A percentile compares a stretch with the other conserved stretches of the same genome.
Evolutionary conservation across 2,113 vertebrate genomes (phyloP).

Genomic region (Thinocorus orbignyianus): DNA sequence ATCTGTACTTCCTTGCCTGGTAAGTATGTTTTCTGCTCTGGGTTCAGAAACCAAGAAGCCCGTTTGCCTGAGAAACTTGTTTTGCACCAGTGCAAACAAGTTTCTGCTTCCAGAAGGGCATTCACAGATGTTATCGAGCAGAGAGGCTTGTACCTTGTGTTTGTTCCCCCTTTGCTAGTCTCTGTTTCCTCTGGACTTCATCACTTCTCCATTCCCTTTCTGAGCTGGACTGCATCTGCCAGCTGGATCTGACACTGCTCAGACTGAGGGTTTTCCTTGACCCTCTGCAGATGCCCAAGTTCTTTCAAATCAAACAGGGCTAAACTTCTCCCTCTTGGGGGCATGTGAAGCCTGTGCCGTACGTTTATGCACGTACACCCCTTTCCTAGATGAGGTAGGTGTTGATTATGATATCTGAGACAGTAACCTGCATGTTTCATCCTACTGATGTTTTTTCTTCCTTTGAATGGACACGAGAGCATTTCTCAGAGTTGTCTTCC

Average conservation of each 20-base stretch:
- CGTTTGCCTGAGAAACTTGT: background rate
- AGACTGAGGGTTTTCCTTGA: background rate
- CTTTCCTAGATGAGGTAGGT: background rate
- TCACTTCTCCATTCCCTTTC: background rate
- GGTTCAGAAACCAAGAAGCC: background rate
- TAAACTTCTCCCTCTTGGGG: background rate
- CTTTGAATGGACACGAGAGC: background rate
- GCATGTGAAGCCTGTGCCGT: background rate
- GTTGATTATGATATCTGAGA: background rate
- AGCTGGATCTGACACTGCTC: background rate
- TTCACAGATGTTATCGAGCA: background rate
- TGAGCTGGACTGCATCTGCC: background rate
- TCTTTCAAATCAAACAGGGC: background rate
- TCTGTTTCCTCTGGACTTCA: background rate
- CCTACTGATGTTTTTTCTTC: background rate
- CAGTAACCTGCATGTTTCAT: background rate
- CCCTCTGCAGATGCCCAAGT: background rate
- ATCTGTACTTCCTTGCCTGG: background rate
- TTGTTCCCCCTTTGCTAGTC: background rate
- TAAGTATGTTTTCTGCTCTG: background rate
- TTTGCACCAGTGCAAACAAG: background rate
- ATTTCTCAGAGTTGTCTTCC: background rate
- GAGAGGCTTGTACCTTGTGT: background rate
- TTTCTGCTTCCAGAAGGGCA: background rate
- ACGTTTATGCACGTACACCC: background rate